Evolutionary conservation across 1,140 invertebrate species (phyloP).

Genomic region (Drosophila fuyamai): DNA sequence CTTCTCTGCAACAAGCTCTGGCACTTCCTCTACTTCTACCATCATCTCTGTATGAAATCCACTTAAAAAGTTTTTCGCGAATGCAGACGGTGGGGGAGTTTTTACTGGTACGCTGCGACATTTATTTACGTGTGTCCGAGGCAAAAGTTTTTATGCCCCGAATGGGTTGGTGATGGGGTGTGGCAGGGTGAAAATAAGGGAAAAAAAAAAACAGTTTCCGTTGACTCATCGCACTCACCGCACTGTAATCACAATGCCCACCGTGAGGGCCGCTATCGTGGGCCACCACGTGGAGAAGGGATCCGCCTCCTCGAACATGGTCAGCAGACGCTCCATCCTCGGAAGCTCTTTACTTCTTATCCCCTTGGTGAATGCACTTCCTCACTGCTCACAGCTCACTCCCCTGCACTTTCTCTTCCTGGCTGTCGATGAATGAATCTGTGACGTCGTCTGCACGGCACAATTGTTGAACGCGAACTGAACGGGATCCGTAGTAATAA

Average conservation of each 20-base stretch:
- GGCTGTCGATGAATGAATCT: conserved; percentile 54
- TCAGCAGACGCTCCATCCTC: conserved; percentile 68
- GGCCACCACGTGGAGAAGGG: conserved; percentile 84
- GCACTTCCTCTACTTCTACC: conserved; percentile 4
- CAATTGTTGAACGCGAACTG: conserved; percentile 53
- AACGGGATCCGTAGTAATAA: conserved; percentile 64
- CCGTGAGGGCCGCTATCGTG: conserved; percentile 73
- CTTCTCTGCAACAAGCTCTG: conserved; percentile 17
- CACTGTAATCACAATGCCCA: conserved; percentile 78
- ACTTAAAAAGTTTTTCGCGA: conserved; percentile 76
- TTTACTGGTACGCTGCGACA: conserved; percentile 56
- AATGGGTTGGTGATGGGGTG: conserved; percentile 10
- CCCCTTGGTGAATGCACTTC: conserved; percentile 6
- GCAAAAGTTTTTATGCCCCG: conserved; percentile 56
- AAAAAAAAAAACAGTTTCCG: conserved; percentile 31
- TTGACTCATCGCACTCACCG: conserved; percentile 76
- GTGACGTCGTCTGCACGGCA: conserved; percentile 49
- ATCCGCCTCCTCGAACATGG: conserved; percentile 80
- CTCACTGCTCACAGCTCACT: conserved; percentile 21
- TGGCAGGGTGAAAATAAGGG: neutral
- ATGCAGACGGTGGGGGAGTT: conserved; percentile 40
- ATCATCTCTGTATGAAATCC: conserved; percentile 64
- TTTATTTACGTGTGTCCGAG: conserved; percentile 70
- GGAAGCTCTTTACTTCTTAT: neutral
- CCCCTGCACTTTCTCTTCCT: conserved; percentile 31